phyloP scores from a whole-genome alignment of 2,797 vertebrate species.

The Pangasius sanitwongsei region DNA sequence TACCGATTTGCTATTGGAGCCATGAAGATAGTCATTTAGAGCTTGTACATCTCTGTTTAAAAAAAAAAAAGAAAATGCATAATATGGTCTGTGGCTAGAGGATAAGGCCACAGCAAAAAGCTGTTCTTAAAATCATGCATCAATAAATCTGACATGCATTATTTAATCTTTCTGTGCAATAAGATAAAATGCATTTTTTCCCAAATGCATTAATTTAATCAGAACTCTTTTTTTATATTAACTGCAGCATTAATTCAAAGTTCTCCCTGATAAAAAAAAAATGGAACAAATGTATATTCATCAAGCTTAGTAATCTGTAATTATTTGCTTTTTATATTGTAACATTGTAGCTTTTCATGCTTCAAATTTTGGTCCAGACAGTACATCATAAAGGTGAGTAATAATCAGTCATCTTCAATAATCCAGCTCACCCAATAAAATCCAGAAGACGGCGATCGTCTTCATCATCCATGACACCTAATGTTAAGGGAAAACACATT shows the following conservation, averaged over 20 bases:
- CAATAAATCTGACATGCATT: neutral
- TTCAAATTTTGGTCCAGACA: neutral
- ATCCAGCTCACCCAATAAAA: conserved; percentile 93
- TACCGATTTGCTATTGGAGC: conserved; percentile 94
- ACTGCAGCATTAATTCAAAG: neutral
- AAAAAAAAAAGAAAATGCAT: conserved; percentile 16
- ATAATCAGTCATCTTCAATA: neutral
- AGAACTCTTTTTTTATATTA: neutral
- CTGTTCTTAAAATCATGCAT: neutral
- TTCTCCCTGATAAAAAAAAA: neutral
- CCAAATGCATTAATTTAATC: neutral
- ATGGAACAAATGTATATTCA: neutral
- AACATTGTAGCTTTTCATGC: neutral
- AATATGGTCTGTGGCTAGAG: neutral
- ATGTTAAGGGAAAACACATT: conserved; percentile 27
- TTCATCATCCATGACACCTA: conserved; percentile 99
- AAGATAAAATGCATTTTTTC: neutral
- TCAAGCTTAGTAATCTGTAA: neutral
- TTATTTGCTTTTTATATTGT: neutral
- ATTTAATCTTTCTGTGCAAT: neutral
- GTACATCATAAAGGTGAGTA: neutral
- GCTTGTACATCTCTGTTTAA: conserved; percentile 91
- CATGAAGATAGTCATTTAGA: conserved; percentile 96
- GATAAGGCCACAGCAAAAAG: neutral
- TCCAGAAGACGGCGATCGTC: conserved; percentile 99